Base-by-base conservation (phyloP, 2,797 vertebrate species). In the Cichlasoma orientale region DNA sequence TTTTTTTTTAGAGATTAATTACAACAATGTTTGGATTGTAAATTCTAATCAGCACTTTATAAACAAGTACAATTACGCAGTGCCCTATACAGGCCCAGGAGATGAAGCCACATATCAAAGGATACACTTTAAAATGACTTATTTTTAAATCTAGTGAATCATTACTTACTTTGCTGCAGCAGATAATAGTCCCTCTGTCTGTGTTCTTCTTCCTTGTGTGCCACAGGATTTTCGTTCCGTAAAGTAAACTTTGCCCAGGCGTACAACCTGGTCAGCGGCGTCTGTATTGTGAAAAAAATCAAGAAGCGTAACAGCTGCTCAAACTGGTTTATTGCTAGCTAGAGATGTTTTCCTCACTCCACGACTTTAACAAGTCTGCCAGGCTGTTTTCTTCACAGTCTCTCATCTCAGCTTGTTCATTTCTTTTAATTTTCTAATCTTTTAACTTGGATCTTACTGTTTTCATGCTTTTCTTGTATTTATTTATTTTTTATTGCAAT, bases 11-110 rank as follows among this genome's bases (percentile, higher is more conserved):
- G 38, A n/a, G 14, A 41, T 38, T 61, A 23, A 36, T 5, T 63
- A 63, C 41, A 36, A 63, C 8, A 63, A 63, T 63, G 8, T 52
- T 52, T 81, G 19, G 31, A 76, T n/a, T 41, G 27, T 73, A 73
- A 52, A 29, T 41, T 12, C 7, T 29, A n/a, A 57, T 52, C 25
- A 69, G 52, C 10, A 41, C 0, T 5, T 19, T 38, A 29, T 52
- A 41, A 52, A 52, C 18, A 52, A 52, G 18, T 19, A 52, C 16
- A 52, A 66, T 66, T 47, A 27, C 61, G 25, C 61, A 66, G 47
- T 19, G 11, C 41, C 16, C 23, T 47, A 66, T 19, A 66, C 5
- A 25, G 38, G 16, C 25, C 38, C 25, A 47, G 44, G 36, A 72
- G 16, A 13, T 41, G 0, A 36, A 71, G n/a, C 29, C 44, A 56